phyloP scores from a whole-genome alignment of 2,113 vertebrate genomes.

The Mesocricetus auratus region DNA sequence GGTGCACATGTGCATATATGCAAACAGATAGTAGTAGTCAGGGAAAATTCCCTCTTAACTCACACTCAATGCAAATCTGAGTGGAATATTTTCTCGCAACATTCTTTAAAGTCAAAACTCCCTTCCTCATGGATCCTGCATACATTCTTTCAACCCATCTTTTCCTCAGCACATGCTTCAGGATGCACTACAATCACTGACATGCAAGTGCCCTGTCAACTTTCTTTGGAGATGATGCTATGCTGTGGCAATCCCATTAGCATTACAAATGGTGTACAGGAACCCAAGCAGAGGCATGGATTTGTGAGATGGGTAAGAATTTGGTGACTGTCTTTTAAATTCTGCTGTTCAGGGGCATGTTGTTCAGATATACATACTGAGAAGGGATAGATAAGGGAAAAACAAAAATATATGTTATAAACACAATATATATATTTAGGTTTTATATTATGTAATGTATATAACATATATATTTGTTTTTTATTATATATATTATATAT shows the following conservation, averaged over 20 bases:
- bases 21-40: not conserved
- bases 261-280: slow-evolving; percentile 63
- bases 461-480: not conserved
- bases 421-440: not conserved
- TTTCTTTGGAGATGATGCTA: slow-evolving; percentile 49
- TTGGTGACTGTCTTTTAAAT: slow-evolving; percentile 14
- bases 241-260: slow-evolving; percentile 41
- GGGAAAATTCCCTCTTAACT: not conserved
- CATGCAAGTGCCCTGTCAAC: not conserved
- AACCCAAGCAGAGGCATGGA: slow-evolving; percentile 33
- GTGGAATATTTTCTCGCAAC: slow-evolving; percentile 15
- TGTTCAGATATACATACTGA: not conserved
- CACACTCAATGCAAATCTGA: not conserved
- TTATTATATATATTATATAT: not conserved
- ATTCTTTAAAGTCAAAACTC: not conserved
- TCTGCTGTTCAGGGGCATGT: slow-evolving; percentile 6
- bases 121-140: not conserved
- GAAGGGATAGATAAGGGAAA: not conserved
- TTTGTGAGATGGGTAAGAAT: slow-evolving; percentile 63
- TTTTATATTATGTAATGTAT: not conserved
- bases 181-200: not conserved
- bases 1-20: too few species aligned
- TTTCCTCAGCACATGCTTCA: not conserved
- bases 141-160: not conserved
- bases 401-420: not conserved